phyloP scores from a whole-genome alignment of 2,113 vertebrate species.

The Cynopterus brachyotis region DNA sequence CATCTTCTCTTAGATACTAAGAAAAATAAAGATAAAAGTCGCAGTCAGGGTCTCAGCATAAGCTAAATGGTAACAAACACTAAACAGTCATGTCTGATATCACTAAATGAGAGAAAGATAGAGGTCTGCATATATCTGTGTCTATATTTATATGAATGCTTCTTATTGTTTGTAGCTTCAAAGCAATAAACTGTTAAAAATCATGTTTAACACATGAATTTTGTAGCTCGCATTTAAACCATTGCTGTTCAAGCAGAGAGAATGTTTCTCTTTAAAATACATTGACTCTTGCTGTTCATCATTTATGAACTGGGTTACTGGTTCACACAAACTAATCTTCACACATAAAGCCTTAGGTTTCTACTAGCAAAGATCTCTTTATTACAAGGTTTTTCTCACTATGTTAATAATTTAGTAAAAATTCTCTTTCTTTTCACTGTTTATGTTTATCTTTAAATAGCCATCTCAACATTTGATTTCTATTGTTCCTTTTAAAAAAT shows the following conservation, averaged over 20 bases:
- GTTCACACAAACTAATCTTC: neutral
- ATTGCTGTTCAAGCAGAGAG: neutral
- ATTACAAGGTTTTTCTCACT: neutral
- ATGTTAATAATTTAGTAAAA: neutral
- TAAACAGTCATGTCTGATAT: neutral
- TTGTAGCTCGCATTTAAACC: neutral
- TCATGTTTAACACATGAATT: neutral
- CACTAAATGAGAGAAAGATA: neutral
- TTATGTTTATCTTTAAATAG: neutral
- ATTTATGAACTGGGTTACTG: neutral
- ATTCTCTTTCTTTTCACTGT: neutral
- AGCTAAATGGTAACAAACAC: neutral
- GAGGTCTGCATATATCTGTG: neutral
- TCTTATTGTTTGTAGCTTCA: neutral
- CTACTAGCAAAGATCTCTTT: neutral
- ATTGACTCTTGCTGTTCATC: neutral
- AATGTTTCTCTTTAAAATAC: neutral
- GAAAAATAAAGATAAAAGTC: neutral
- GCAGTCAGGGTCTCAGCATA: neutral
- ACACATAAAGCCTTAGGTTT: neutral
- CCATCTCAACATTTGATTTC: neutral
- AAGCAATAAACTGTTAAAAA: neutral
- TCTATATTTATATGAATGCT: neutral
- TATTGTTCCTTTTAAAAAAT: neutral
- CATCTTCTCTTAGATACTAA: neutral